Conservation (phyloP, 2,113 vertebrate species). For the Pelecanus crispus region DNA sequence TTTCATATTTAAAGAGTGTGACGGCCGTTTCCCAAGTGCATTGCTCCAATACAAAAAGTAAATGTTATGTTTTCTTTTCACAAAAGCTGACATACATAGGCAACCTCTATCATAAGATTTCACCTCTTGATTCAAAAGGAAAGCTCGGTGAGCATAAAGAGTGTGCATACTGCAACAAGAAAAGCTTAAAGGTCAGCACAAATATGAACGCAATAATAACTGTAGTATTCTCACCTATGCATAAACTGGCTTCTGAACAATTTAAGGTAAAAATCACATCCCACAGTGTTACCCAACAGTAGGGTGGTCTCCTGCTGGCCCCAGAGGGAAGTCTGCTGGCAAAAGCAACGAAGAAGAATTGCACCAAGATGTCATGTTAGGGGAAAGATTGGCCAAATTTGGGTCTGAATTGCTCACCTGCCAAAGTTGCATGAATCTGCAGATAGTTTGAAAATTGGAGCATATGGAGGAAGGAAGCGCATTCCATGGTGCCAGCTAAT, state of each 20-base stretch:
- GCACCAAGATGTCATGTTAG: neutral
- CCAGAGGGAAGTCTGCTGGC: neutral
- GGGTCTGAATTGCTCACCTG: neutral
- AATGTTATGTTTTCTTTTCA: slow-evolving; percentile 29
- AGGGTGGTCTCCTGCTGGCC: neutral
- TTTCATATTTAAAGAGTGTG: slow-evolving; percentile 1
- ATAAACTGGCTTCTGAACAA: neutral
- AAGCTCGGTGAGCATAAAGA: neutral
- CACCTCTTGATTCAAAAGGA: slow-evolving; percentile 4
- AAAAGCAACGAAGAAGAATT: neutral
- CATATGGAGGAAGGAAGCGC: neutral
- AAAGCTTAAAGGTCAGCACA: slow-evolving; percentile 36
- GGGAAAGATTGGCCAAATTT: neutral
- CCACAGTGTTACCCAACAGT: neutral
- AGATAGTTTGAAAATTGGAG: neutral
- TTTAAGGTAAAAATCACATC: neutral
- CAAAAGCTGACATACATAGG: neutral
- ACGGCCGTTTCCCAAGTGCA: neutral
- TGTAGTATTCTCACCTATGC: neutral
- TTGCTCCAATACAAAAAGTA: slow-evolving; percentile 16
- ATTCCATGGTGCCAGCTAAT: neutral
- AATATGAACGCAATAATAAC: neutral
- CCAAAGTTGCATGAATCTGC: neutral
- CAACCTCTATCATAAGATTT: neutral
- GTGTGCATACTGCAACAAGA: neutral